These are phyloP conservation scores for Lysiphlebus fabarum DNA, from an alignment of 1,140 invertebrate species.

Conservation along the genomic window DNA sequence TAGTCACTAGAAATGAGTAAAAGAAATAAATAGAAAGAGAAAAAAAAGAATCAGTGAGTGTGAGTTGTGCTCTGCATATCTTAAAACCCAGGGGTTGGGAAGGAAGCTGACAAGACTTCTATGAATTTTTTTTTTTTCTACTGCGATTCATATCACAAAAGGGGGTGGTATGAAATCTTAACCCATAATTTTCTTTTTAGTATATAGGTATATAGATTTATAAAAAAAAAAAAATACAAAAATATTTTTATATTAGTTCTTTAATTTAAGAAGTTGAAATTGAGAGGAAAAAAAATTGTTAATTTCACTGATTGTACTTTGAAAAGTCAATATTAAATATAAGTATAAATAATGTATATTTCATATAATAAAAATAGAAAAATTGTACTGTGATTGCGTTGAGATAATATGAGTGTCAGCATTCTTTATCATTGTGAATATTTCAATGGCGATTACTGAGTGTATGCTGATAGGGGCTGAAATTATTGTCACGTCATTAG, in stretches of 20 bases:
- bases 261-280: too few relatives aligned
- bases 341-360: too few relatives aligned
- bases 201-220: too few relatives aligned
- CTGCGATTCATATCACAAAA: constrained; percentile 16
- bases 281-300: background rate
- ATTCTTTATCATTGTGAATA: constrained; percentile 7
- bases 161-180: constrained; percentile 1
- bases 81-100: constrained; percentile 18
- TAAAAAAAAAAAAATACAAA: background rate
- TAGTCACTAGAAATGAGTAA: constrained; percentile 20
- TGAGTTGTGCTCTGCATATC: constrained; percentile 24
- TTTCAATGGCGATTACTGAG: constrained; percentile 6
- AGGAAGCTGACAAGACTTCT: constrained; percentile 3
- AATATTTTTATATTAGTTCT: too few relatives aligned
- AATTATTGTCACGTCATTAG: constrained; percentile 11
- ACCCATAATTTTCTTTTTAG: background rate
- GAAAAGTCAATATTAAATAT: too few relatives aligned
- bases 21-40: background rate
- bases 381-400: background rate
- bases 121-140: constrained; percentile 7
- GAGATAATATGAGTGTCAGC: background rate
- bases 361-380: too few relatives aligned
- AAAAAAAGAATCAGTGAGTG: constrained; percentile 13
- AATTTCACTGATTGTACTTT: background rate
- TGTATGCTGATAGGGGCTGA: background rate